phyloP scores from a whole-genome alignment of 2,797 vertebrate genomes.

The Lophius americanus region DNA sequence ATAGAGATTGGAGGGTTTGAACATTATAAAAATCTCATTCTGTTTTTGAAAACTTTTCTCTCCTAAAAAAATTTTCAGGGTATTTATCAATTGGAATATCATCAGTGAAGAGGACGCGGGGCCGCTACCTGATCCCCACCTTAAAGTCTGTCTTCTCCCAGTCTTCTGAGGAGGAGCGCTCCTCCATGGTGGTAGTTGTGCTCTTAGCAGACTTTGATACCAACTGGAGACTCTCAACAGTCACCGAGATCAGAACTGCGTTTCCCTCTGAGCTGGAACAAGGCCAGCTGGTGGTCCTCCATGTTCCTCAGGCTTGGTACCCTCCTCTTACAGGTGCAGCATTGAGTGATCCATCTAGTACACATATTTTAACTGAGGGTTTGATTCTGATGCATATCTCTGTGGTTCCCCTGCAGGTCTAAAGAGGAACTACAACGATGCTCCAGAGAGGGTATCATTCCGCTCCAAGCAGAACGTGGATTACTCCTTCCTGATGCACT shows the following conservation, averaged over 20 bases:
- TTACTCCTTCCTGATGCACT: conserved; percentile 87
- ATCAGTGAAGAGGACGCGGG: conserved; percentile 71
- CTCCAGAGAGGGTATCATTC: conserved; percentile 80
- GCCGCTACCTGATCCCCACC: conserved; percentile 81
- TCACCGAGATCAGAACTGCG: conserved; percentile 41
- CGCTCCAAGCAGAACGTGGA: conserved; percentile 90
- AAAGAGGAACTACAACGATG: conserved; percentile 83
- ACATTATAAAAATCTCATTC: background rate
- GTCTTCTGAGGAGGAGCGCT: conserved; percentile 80
- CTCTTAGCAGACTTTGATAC: conserved; percentile 82
- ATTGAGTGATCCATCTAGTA: background rate
- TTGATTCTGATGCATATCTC: background rate
- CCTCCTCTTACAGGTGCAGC: conserved; percentile 70
- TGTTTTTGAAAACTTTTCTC: background rate
- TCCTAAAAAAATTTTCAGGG: conserved; percentile 64
- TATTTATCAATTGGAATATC: conserved; percentile 86
- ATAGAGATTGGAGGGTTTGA: background rate
- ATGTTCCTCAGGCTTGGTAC: conserved; percentile 68
- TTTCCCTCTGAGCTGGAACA: conserved; percentile 78
- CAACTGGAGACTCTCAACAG: conserved; percentile 69
- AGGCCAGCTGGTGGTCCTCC: conserved; percentile 83
- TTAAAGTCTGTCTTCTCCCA: conserved; percentile 85
- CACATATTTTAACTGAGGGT: background rate
- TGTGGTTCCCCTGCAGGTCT: conserved; percentile 64
- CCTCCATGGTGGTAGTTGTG: conserved; percentile 86